A percentile compares a stretch with the other conserved stretches of the same genome.
Evolutionary conservation across 2,797 vertebrate species (phyloP).

Genomic region (Menidia menidia): DNA sequence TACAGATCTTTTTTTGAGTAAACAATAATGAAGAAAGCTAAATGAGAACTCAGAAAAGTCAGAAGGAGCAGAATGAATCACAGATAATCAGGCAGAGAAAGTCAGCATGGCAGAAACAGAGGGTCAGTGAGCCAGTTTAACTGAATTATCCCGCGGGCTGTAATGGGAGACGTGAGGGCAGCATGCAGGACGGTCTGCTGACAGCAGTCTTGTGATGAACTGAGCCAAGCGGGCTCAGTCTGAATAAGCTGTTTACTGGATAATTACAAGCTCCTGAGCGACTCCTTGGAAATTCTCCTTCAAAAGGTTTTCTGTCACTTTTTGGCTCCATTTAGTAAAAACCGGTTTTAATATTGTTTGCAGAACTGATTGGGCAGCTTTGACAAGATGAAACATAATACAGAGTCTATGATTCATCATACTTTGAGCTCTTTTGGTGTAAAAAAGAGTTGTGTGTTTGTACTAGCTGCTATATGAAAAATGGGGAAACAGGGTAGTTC

Average conservation of each 20-base stretch:
- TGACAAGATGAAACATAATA: not conserved
- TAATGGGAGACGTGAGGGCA: slow-evolving; percentile 74
- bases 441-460: slow-evolving; percentile 3
- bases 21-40: not conserved
- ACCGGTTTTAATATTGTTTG: not conserved
- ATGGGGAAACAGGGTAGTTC: not conserved
- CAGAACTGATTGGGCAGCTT: not conserved
- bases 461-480: not conserved
- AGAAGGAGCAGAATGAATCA: slow-evolving; percentile 28
- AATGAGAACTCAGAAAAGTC: slow-evolving; percentile 19
- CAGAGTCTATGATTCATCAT: not conserved
- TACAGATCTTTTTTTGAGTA: not conserved
- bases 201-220: slow-evolving; percentile 77
- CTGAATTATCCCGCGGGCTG: slow-evolving; percentile 53
- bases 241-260: slow-evolving; percentile 66
- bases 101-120: slow-evolving; percentile 39
- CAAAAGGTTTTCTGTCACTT: not conserved
- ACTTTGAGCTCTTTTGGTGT: not conserved
- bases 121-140: slow-evolving; percentile 52
- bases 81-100: slow-evolving; percentile 23
- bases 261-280: slow-evolving; percentile 12
- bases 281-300: not conserved
- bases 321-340: not conserved
- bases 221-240: slow-evolving; percentile 38
- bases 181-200: slow-evolving; percentile 72